Evolutionary conservation across 2,797 vertebrate genomes (phyloP).

Genomic region (Nasua narica): DNA sequence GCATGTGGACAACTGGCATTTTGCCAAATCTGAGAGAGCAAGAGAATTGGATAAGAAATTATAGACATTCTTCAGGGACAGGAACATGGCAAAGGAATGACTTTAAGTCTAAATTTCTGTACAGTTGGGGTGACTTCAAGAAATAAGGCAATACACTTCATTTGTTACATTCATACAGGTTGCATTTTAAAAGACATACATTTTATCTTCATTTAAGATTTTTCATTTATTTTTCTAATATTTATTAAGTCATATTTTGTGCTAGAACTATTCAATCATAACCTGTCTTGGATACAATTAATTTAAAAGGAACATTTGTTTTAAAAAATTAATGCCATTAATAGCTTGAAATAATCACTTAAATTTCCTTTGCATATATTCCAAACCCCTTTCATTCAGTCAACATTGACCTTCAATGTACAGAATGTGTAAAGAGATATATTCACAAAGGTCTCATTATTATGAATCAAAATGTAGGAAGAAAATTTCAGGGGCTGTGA

Average conservation of each 20-base stretch:
- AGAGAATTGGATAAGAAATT: neutral
- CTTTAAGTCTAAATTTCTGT: neutral
- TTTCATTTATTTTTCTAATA: conserved; percentile 25
- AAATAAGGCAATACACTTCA: neutral
- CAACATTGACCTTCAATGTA: neutral
- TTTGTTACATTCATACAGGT: neutral
- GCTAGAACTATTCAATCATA: neutral
- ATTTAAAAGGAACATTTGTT: neutral
- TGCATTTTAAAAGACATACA: neutral
- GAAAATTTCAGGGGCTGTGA: neutral
- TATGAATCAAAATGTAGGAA: neutral
- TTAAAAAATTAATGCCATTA: neutral
- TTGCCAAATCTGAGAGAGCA: neutral
- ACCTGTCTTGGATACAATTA: neutral
- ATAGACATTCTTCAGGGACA: neutral
- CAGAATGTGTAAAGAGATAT: neutral
- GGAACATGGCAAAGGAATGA: neutral
- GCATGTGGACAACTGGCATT: neutral
- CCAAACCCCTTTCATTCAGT: neutral
- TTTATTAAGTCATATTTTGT: neutral
- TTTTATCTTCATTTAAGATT: neutral
- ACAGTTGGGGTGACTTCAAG: neutral
- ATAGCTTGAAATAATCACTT: conserved; percentile 6
- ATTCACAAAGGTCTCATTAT: conserved; percentile 16
- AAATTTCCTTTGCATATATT: neutral